Evolutionary conservation across 2,113 vertebrate species (phyloP).

Genomic region (Rousettus leschenaultii): DNA sequence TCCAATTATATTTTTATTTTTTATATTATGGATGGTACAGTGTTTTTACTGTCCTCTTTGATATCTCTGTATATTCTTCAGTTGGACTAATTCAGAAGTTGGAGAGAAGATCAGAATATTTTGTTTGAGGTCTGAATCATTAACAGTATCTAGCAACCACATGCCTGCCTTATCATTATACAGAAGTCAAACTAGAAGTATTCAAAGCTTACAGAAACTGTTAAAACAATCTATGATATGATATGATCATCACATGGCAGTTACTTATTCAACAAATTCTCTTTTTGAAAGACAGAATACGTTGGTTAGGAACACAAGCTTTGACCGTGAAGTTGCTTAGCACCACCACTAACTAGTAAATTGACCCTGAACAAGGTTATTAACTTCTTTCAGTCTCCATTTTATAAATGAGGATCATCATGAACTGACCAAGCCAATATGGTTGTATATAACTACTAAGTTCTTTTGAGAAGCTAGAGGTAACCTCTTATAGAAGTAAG

Average conservation of each 20-base stretch:
- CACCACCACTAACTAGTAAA: neutral
- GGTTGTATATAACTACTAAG: neutral
- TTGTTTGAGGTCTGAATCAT: slow-evolving; percentile 39
- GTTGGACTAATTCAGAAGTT: neutral
- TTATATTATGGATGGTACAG: neutral
- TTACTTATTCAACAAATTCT: neutral
- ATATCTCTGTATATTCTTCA: neutral
- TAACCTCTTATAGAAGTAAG: neutral
- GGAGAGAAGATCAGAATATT: neutral
- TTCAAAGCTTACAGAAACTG: neutral
- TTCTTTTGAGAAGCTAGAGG: neutral
- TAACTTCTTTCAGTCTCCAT: neutral
- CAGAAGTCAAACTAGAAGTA: slow-evolving; percentile 23
- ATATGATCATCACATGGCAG: slow-evolving; percentile 48
- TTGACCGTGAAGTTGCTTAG: neutral
- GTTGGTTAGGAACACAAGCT: neutral
- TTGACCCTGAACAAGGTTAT: neutral
- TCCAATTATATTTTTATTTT: neutral
- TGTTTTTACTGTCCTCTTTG: neutral
- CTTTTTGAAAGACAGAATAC: neutral
- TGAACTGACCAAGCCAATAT: neutral
- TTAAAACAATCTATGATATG: slow-evolving; percentile 22
- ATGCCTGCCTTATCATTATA: slow-evolving; percentile 55
- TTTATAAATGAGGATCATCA: neutral
- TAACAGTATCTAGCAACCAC: slow-evolving; percentile 47